Percentiles rank a stretch among this genome's conserved stretches.
Evolutionary conservation across 2,797 vertebrate species (phyloP).

Genomic region (Xenopus petersii): DNA sequence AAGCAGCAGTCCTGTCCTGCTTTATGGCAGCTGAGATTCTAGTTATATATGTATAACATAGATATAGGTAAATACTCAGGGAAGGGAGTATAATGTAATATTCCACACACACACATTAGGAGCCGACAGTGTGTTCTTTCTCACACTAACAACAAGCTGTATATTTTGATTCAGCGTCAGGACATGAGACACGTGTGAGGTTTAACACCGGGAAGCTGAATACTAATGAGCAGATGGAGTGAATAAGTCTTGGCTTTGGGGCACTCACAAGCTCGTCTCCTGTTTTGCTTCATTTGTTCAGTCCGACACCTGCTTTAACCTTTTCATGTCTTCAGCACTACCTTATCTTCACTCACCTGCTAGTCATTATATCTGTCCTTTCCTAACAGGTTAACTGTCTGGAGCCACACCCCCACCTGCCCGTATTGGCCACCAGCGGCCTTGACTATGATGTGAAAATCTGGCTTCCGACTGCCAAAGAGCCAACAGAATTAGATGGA

Average conservation of each 20-base stretch:
- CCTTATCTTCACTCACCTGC: too few relatives aligned
- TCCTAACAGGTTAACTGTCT: constrained; percentile 84
- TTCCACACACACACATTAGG: too few relatives aligned
- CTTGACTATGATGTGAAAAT: constrained; percentile 94
- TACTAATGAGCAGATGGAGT: not conserved
- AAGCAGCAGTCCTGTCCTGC: too few relatives aligned
- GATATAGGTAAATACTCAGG: too few relatives aligned
- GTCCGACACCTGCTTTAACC: too few relatives aligned
- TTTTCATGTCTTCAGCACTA: too few relatives aligned
- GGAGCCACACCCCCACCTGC: constrained; percentile 91
- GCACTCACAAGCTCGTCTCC: too few relatives aligned
- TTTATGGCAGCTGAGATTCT: too few relatives aligned
- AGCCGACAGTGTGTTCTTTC: not conserved
- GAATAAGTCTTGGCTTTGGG: too few relatives aligned
- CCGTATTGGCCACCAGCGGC: constrained; percentile 89
- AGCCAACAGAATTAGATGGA: constrained; percentile 79
- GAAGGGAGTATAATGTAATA: too few relatives aligned
- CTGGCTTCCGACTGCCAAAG: constrained; percentile 89
- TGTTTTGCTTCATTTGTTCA: too few relatives aligned
- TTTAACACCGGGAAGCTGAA: not conserved
- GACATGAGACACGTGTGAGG: not conserved
- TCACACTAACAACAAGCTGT: not conserved
- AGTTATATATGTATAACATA: too few relatives aligned
- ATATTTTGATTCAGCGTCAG: not conserved
- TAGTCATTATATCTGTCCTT: not conserved